Evolutionary conservation across 2,797 vertebrate genomes (phyloP), one percentile per base, ranked within the genome.

Genomic region (Heteromormyrus szaboi): DNA sequence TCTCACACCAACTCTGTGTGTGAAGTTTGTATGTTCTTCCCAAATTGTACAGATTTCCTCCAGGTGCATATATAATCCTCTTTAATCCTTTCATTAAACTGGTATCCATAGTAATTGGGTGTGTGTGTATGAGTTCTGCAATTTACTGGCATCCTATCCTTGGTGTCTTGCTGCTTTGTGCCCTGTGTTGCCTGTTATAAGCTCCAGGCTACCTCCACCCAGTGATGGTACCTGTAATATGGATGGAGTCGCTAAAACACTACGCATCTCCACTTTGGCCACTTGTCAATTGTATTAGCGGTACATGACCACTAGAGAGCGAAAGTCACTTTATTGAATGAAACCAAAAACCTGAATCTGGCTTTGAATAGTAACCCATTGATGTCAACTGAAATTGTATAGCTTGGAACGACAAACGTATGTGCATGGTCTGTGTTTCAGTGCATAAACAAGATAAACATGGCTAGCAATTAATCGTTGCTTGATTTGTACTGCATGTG

Each of bases 281-380:
- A 56, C 46, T 50, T 65, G 88, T 59, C 81, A 50, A 83, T 19
- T 53, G 53, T 44, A 62, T 48, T 62, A 19, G 3, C 54, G 9
- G 5, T 17, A 22, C 17, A 89, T 89, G 22, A 68, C 90, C 91
- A 81, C 89, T 90, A 91, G 91, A 90, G 88, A 91, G 90, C 91
- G 86, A 88, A 83, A 76, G 53, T 62, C 56, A 44, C 72, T 41
- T 79, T 87, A n/a, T 51, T 90, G 91, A 76, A 88, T 87, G 84
- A 59, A 89, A 89, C 87, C 88, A 88, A 89, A 85, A 88, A 90
- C 89, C 87, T 53, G 84, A 72, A 87, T 89, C 86, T 88, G 46
- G 88, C 89, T 87, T 76, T 83, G 84, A 88, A 87, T 88, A 88
- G 89, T 50, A 81, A 88, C 79, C 56, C 54, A 44, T 44, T 65